These are phyloP conservation scores for Tribolium castaneum DNA, from an alignment of 1,140 invertebrate species.

Conservation along the genomic window DNA sequence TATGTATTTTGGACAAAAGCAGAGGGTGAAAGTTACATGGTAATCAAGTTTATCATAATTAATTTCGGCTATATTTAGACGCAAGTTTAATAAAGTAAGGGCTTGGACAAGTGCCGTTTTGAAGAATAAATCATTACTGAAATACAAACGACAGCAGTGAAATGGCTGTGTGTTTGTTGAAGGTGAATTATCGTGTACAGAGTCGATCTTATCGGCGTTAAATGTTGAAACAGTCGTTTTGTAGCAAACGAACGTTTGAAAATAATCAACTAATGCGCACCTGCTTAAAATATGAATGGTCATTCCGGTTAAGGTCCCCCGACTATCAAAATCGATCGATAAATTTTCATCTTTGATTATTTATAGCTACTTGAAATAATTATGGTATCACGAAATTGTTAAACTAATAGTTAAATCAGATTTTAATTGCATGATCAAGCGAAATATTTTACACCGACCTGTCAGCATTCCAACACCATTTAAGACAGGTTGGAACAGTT, in stretches of 20 bases:
- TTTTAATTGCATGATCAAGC: slow-evolving; percentile 26
- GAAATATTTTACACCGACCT: slow-evolving; percentile 35
- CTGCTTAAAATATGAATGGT: slow-evolving; percentile 9
- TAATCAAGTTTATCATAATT: slow-evolving; percentile 4
- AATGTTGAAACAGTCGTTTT: slow-evolving; percentile 11
- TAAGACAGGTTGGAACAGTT: slow-evolving; percentile 24
- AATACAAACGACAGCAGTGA: neutral
- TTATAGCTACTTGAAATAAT: slow-evolving; percentile 1
- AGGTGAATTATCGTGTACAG: neutral
- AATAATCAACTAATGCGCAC: slow-evolving; percentile 18
- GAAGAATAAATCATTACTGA: neutral
- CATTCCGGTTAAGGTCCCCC: neutral
- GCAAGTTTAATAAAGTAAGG: neutral
- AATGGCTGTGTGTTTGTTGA: neutral
- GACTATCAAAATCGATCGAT: neutral
- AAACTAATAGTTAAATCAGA: slow-evolving; percentile 18
- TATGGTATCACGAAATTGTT: slow-evolving; percentile 28
- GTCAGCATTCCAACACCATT: slow-evolving; percentile 34
- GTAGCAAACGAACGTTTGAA: neutral
- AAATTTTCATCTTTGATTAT: slow-evolving; percentile 8
- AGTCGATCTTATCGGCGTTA: neutral
- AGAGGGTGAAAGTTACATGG: neutral
- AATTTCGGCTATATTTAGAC: neutral
- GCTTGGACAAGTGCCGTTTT: neutral
- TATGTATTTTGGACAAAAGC: neutral